A percentile compares a stretch with the other conserved stretches of the same genome.
Evolutionary conservation across 2,888 invertebrate genomes (phyloP).

Genomic region (Lysandra coridon): DNA sequence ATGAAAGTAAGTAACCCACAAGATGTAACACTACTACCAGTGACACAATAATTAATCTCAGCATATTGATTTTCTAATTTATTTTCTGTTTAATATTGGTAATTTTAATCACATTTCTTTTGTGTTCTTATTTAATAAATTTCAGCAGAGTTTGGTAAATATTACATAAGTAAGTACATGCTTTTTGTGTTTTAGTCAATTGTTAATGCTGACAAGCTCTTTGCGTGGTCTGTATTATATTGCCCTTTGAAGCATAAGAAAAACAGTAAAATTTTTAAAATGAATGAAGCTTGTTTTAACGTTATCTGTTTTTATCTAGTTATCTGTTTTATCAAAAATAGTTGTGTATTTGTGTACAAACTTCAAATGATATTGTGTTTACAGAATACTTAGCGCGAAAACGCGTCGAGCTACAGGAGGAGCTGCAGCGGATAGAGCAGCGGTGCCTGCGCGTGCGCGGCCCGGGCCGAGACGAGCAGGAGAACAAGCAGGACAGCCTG

Average conservation of each 20-base stretch:
- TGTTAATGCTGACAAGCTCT: background rate
- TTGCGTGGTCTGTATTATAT: background rate
- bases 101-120: background rate
- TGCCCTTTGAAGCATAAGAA: too few species aligned
- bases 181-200: background rate
- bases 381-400: conserved; percentile 83
- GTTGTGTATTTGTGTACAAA: background rate
- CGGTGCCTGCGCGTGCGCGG: conserved; percentile 61
- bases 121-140: background rate
- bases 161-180: background rate
- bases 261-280: too few species aligned
- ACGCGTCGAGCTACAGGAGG: conserved; percentile 82
- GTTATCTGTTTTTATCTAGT: too few species aligned
- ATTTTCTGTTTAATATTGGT: background rate
- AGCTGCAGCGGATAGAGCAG: conserved; percentile 83
- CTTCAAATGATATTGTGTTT: conserved; percentile 29
- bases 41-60: background rate
- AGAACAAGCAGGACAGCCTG: conserved; percentile 30
- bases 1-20: conserved; percentile 81
- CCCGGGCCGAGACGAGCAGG: conserved; percentile 60
- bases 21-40: background rate
- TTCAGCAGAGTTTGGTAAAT: background rate
- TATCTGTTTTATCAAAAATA: too few species aligned
- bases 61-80: background rate
- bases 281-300: too few species aligned